Conservation (phyloP, 2,797 vertebrate genomes). For the Coregonus ussuriensis region DNA sequence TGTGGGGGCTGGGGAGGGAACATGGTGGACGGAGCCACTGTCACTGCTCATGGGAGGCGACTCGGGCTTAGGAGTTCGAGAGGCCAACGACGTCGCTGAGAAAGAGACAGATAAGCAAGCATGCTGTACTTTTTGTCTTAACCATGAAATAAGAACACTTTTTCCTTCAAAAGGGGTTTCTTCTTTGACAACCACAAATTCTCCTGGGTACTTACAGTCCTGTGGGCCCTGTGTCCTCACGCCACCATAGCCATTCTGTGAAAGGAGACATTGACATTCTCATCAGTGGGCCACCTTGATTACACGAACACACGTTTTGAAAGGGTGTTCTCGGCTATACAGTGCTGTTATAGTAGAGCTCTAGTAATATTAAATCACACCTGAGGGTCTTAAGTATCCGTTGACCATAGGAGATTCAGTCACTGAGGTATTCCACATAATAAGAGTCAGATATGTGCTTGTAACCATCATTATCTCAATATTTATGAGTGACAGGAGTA, state of each 20-base stretch:
- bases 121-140: too few relatives aligned
- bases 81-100: constrained; percentile 74
- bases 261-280: constrained; percentile 24
- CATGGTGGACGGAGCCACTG: constrained; percentile 71
- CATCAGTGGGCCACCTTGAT: background rate
- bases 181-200: background rate
- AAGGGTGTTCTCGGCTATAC: too few relatives aligned
- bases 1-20: constrained; percentile 74
- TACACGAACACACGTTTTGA: too few relatives aligned
- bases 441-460: background rate
- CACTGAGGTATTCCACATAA: background rate
- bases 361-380: background rate
- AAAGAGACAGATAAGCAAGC: constrained; percentile 8
- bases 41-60: constrained; percentile 80
- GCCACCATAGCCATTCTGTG: constrained; percentile 87
- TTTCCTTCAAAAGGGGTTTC: too few relatives aligned
- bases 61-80: constrained; percentile 79
- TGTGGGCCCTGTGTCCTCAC: constrained; percentile 80
- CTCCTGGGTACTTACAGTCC: constrained; percentile 82
- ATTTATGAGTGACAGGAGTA: background rate
- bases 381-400: background rate
- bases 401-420: background rate
- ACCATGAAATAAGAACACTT: too few relatives aligned
- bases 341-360: background rate
- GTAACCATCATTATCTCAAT: constrained; percentile 1